Percentiles rank a stretch among this genome's conserved stretches.
phyloP scores from a whole-genome alignment of 2,113 vertebrate genomes.

The Microtus richardsoni region DNA sequence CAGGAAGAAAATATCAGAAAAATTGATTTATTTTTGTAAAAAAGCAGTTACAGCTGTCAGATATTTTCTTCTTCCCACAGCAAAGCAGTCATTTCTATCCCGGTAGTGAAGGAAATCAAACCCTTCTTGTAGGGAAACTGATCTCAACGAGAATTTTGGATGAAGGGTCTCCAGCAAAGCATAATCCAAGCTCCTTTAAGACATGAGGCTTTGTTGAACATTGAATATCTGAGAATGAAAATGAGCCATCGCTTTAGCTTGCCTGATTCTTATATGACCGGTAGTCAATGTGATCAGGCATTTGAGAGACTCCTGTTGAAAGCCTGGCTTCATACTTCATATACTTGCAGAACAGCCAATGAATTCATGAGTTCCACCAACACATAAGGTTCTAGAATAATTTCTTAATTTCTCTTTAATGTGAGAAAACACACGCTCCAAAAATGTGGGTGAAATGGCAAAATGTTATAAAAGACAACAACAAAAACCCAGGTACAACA shows the following conservation, averaged over 20 bases:
- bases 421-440: neutral
- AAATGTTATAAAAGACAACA: neutral
- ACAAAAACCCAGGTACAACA: slow-evolving; percentile 1
- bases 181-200: neutral
- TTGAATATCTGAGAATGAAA: neutral
- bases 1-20: neutral
- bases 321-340: neutral
- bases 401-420: neutral
- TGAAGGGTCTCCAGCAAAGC: neutral
- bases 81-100: neutral
- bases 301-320: neutral
- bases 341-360: neutral
- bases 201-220: accelerated
- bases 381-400: neutral
- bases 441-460: neutral
- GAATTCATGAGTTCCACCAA: neutral
- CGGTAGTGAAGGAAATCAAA: neutral
- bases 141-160: neutral
- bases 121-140: neutral
- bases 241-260: neutral
- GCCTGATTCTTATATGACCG: neutral
- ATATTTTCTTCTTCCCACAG: neutral
- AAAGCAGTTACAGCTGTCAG: neutral
- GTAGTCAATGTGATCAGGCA: neutral
- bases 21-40: neutral